Base-by-base conservation (phyloP, 2,888 invertebrate species). In the Morpho achilles region DNA sequence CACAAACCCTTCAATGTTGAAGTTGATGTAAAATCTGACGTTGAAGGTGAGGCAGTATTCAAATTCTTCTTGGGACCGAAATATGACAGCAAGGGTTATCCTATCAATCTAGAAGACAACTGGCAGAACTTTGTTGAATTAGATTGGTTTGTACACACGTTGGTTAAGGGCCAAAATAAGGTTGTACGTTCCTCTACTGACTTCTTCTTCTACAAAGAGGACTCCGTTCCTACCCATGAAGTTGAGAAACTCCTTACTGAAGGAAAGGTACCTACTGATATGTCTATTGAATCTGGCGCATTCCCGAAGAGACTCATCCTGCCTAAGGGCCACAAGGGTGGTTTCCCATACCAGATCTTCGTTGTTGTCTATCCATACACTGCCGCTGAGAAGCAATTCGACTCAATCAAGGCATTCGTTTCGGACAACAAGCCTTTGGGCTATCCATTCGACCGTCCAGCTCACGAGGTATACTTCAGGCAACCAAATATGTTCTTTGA, bases 31-130 rank as follows among this genome's bases (percentile, higher is more conserved):
- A 89, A 91, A 56, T 92, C 94, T 57, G 92, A 94, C 53, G 89
- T 92, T 63, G 81, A 87, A 7, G 82, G 82, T 44, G 91, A 93
- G 61, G 94, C 92, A 2, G 87, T 92, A 9, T 77, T 95, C 58
- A 93, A 93, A 67, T 80, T 94, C 32, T 95, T 93, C 91, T 70
- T 95, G 44, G 95, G 94, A 64, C 95, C 95, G 7, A 95, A 94
- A 79, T 93, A 92, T 72, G 93, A 94, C 71, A 85, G 91, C 65
- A 87, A 90, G 50, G 91, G 91, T 49, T 91, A 87, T 63, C 80
- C 82, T 40, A 71, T 93, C 23, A 79, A 81, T 61, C 73, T 94
- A 10, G 86, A 91, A 62, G 84, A 93, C 10, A 92, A 91, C 75
- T 91, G 92, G 76, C 80, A 87, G 69, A 92, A 93, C 75, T 94